Evolutionary conservation across 2,113 vertebrate species (phyloP).

Genomic region (Silurus meridionalis): DNA sequence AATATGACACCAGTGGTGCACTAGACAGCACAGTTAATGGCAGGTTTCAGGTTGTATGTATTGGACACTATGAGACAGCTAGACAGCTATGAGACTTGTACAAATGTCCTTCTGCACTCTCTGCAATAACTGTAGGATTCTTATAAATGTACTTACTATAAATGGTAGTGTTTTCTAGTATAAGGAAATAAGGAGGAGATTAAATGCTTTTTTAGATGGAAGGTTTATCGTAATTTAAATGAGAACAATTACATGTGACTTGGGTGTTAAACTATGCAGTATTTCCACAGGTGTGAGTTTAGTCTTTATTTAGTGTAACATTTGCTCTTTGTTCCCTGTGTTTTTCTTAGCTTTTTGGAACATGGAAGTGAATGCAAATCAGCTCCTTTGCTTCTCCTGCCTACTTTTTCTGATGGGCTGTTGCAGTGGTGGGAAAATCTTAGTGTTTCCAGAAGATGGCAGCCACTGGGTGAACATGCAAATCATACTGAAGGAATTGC

Average conservation of each 20-base stretch:
- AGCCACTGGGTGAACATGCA: conserved; percentile 84
- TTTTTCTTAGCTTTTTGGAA: conserved; percentile 14
- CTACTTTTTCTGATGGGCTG: conserved; percentile 22
- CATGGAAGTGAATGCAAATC: conserved; percentile 34
- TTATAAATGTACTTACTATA: neutral
- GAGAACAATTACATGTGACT: neutral
- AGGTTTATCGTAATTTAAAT: neutral
- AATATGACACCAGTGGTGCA: neutral
- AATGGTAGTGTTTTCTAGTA: neutral
- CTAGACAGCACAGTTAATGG: no score
- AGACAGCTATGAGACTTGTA: neutral
- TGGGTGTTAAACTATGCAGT: neutral
- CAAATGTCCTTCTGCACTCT: neutral
- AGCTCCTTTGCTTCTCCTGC: conserved; percentile 14
- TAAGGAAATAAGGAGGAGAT: neutral
- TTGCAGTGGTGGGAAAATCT: conserved; percentile 66
- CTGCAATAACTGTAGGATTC: neutral
- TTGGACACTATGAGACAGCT: neutral
- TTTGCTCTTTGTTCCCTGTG: conserved; percentile 17
- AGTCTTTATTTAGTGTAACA: neutral
- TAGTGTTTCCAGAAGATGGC: conserved; percentile 75
- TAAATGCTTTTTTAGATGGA: neutral
- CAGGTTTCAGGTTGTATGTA: neutral
- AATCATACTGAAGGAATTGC: conserved; percentile 71
- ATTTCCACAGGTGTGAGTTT: neutral